A percentile compares a stretch with the other conserved stretches of the same genome.
These are phyloP conservation scores for Telmatherina bonti DNA, from an alignment of 2,797 vertebrate genomes.

Conservation along the genomic window DNA sequence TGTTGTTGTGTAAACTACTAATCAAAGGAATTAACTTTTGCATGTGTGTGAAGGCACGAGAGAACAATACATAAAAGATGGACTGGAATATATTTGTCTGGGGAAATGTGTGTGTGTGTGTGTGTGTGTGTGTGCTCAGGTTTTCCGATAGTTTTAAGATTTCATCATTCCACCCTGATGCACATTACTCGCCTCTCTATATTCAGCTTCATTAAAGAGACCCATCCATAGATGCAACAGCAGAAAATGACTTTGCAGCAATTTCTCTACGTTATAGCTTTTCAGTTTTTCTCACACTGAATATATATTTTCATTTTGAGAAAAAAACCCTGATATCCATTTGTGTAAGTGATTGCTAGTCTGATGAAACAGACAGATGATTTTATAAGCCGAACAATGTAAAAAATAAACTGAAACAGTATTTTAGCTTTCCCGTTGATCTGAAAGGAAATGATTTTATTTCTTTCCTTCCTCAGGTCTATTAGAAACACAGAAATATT, in stretches of 20 bases:
- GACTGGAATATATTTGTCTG: background rate
- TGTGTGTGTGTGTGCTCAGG: too few relatives aligned
- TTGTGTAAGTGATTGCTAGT: background rate
- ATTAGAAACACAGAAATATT: too few relatives aligned
- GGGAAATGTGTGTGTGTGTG: constrained; percentile 10
- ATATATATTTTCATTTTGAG: background rate
- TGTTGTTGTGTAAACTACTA: constrained; percentile 62
- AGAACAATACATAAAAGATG: constrained; percentile 14
- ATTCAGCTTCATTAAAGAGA: constrained; percentile 38
- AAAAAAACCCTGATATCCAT: constrained; percentile 8
- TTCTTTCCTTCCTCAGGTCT: background rate
- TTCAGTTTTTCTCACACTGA: background rate
- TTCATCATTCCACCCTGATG: constrained; percentile 22
- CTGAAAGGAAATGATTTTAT: background rate
- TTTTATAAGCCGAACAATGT: background rate
- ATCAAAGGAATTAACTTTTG: constrained; percentile 61
- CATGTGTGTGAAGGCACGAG: constrained; percentile 23
- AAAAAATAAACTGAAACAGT: background rate
- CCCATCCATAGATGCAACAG: constrained; percentile 20
- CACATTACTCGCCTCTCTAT: constrained; percentile 24
- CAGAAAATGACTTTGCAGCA: constrained; percentile 35
- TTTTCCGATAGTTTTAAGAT: constrained; percentile 12
- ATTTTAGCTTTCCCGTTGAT: background rate
- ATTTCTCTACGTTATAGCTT: constrained; percentile 15
- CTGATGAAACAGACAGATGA: background rate